Evolutionary conservation across 2,113 vertebrate genomes (phyloP), one percentile per base, ranked within the genome.

Genomic region (Verasper variegatus): DNA sequence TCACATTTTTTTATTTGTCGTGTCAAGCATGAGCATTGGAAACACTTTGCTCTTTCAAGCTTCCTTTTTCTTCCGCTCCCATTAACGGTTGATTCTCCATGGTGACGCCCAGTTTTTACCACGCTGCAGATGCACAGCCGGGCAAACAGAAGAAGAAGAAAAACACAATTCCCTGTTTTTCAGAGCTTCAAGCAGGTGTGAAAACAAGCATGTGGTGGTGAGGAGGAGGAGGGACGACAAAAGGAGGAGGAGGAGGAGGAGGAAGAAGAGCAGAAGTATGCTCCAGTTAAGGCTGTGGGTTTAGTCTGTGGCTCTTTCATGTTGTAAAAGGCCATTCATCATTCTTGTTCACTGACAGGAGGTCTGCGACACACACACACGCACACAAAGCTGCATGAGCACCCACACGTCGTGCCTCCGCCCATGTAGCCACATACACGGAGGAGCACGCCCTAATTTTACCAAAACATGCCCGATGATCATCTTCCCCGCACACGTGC

Each of bases 301-400:
- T 85, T 66, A 80, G 86, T 66, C 59, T 13, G 59, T 71, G 76
- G 61, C 83, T 88, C 84, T 81, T 79, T 89, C 68, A 81, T 88
- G 87, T 90, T 68, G 87, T 84, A 83, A 75, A 63, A 54, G 65
- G 70, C 69, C 92, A 94, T 94, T 92, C 93, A 93, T 94, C 93
- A 94, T 84, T 84, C 54, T 31, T 73, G 66, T 40, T 76, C 74
- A 73, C 78, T 75, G 87, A 91, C 92, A 89, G 63, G 76, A 85
- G 57, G 71, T 80, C 65, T 77, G 65, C 74, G 47, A 55, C 61
- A 52, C 49, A 35, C 52, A 49, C 74, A 56, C 58, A 68, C 18
- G 31, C 57, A 49, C 59, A 55, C 72, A 68, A 56, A 65, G 71
- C 52, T 64, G 63, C 78, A 84, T 52, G 70, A 71, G 78, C 74